Percentiles rank a stretch among this genome's conserved stretches.
Conservation (phyloP, 2,797 vertebrate species). For the Acridotheres tristis region DNA sequence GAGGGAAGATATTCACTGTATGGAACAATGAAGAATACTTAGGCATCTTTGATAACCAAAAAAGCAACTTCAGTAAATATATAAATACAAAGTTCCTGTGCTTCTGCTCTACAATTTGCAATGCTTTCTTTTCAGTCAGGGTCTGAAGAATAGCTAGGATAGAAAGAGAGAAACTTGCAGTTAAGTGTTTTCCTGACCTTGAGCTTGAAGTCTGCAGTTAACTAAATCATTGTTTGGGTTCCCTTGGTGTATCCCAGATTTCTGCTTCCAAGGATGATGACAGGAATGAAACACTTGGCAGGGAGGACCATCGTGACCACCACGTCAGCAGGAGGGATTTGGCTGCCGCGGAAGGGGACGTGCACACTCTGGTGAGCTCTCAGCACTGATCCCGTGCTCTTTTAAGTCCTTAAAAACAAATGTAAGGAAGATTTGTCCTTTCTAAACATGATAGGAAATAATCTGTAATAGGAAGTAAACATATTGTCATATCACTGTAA, state of each 20-base stretch:
- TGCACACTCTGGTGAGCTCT: constrained; percentile 85
- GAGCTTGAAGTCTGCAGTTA: not conserved
- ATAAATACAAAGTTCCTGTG: not conserved
- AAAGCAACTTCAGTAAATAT: not conserved
- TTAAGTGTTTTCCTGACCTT: not conserved
- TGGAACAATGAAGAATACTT: not conserved
- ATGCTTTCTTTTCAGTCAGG: not conserved
- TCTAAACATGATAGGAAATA: not conserved
- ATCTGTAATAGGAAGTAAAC: not conserved
- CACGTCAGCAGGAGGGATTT: constrained; percentile 77
- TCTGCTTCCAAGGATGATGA: constrained; percentile 67
- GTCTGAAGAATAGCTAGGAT: not conserved
- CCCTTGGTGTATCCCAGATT: constrained; percentile 42
- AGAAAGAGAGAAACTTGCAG: not conserved
- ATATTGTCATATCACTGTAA: not conserved
- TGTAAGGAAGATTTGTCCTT: not conserved
- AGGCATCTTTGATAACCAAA: not conserved
- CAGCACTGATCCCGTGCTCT: not conserved
- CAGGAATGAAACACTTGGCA: constrained; percentile 76
- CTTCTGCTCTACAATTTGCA: not conserved
- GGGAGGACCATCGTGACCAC: constrained; percentile 70
- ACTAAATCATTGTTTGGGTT: not conserved
- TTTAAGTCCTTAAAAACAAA: not conserved
- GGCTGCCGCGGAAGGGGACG: constrained; percentile 74
- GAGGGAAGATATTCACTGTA: not conserved